Conservation (phyloP, 1,140 invertebrate genomes). For the Varroa destructor region DNA sequence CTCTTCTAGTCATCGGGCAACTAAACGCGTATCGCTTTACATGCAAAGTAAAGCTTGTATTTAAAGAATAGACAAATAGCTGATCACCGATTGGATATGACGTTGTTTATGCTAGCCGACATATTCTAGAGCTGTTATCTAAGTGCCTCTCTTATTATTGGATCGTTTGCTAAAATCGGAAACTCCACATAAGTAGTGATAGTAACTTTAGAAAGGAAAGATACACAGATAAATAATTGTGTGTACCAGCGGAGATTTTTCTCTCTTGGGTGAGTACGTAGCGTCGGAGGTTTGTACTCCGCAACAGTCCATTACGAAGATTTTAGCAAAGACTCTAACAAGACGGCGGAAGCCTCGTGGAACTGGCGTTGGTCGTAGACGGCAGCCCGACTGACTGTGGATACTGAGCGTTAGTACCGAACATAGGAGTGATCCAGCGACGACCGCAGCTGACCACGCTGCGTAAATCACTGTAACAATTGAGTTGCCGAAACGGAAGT, state of each 20-base stretch:
- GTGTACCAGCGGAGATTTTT: slow-evolving; percentile 1
- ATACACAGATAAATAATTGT: not conserved
- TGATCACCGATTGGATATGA: no score
- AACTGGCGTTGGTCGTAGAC: slow-evolving; percentile 9
- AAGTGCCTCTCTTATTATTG: no score
- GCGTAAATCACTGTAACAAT: slow-evolving; percentile 18
- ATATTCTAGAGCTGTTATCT: no score
- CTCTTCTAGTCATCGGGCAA: no score
- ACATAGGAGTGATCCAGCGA: slow-evolving; percentile 8
- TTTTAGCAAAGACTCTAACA: not conserved
- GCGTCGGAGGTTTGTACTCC: not conserved
- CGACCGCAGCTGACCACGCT: slow-evolving; percentile 5
- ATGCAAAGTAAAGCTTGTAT: no score
- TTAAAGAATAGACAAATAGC: no score
- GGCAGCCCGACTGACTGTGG: slow-evolving; percentile 18
- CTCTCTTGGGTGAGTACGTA: not conserved
- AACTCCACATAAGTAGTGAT: no score
- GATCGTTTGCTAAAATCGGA: no score
- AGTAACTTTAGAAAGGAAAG: no score
- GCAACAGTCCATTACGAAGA: slow-evolving; percentile 26
- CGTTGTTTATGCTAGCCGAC: no score
- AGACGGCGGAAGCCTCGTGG: not conserved
- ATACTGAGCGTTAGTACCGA: slow-evolving; percentile 10
- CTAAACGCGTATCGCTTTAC: no score
- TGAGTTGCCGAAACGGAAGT: no score